These are phyloP conservation scores for Tilapia sparmanii DNA, from an alignment of 2,113 vertebrate species.

Conservation along the genomic window DNA sequence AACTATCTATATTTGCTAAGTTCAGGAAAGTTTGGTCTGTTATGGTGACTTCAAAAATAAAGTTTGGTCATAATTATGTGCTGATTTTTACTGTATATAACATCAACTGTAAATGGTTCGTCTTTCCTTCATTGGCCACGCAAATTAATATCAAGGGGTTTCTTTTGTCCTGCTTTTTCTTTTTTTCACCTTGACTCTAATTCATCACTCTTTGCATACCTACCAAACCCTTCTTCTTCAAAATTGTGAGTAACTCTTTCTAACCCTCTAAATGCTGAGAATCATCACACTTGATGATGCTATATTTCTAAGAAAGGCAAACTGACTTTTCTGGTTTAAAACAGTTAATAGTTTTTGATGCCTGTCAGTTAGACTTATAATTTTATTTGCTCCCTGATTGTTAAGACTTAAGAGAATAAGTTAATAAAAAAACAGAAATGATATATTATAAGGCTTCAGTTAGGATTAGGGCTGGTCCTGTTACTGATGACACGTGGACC, in stretches of 20 bases:
- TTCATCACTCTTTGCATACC: not conserved
- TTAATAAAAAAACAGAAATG: rapidly evolving
- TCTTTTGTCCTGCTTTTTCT: not conserved
- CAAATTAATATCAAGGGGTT: not conserved
- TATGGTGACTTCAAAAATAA: not conserved
- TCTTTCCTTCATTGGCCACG: rapidly evolving
- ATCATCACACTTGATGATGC: not conserved
- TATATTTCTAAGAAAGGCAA: not conserved
- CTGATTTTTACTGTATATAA: not conserved
- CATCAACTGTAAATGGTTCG: not conserved
- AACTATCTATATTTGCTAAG: not conserved
- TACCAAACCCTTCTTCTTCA: not conserved
- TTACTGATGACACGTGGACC: not conserved
- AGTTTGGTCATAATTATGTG: not conserved
- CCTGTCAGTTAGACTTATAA: not conserved
- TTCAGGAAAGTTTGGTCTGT: not conserved
- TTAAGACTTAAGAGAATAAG: not conserved
- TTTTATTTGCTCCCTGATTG: not conserved
- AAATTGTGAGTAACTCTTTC: not conserved
- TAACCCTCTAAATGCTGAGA: rapidly evolving
- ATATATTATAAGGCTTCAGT: not conserved
- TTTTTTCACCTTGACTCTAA: not conserved
- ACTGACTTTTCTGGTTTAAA: not conserved
- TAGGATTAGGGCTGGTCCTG: not conserved
- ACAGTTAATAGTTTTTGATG: not conserved